A percentile compares a stretch with the other conserved stretches of the same genome.
Conservation (phyloP, 1,140 invertebrate species). For the Papilio polytes region DNA sequence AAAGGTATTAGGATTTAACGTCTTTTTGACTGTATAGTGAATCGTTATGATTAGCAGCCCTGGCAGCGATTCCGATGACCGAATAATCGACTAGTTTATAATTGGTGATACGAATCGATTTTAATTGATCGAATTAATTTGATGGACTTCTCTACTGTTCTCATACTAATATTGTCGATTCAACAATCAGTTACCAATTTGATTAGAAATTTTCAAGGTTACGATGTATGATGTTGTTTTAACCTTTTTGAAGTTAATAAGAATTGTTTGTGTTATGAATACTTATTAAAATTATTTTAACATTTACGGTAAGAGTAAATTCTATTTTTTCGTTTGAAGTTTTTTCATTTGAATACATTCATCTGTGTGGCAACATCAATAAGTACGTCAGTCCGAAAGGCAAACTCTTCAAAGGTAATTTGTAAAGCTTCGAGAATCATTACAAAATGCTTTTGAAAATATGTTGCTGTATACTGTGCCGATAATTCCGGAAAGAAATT, state of each 20-base stretch:
- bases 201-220: not conserved
- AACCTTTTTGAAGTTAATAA: not conserved
- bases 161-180: not conserved
- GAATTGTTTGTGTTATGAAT: not conserved
- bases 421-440: not conserved
- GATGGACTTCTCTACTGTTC: not conserved
- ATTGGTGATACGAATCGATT: slow-evolving; percentile 37
- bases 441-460: slow-evolving; percentile 16
- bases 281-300: not conserved
- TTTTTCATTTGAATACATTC: not conserved
- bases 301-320: not conserved
- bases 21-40: not conserved
- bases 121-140: slow-evolving; percentile 36
- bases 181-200: not conserved
- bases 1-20: not conserved
- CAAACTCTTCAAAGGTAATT: slow-evolving; percentile 13
- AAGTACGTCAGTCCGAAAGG: not conserved
- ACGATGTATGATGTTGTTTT: too few species aligned
- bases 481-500: not conserved
- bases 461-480: not conserved
- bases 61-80: slow-evolving; percentile 3
- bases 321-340: not conserved
- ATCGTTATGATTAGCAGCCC: not conserved
- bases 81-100: slow-evolving; percentile 33
- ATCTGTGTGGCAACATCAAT: not conserved